Evolutionary conservation across 1,140 invertebrate genomes (phyloP), one percentile per base, ranked within the genome.

Genomic region (Arion vulgaris): DNA sequence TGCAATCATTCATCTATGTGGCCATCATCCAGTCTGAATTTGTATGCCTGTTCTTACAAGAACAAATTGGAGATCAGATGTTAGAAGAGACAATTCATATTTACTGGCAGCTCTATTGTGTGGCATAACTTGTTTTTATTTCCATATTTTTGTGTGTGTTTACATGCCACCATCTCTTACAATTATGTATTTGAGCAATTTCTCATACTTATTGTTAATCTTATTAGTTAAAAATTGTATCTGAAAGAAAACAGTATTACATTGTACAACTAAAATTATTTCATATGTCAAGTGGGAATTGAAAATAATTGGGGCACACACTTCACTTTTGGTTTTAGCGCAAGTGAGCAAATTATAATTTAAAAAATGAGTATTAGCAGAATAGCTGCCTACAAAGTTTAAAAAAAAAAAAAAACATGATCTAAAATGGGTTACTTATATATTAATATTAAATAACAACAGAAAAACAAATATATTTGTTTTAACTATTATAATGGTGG

Each of bases 1-100:
- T n/a, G n/a, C n/a, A n/a, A n/a, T 66, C 62, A 68, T 45, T 78
- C 76, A 78, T 78, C 57, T 62, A 78, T 23, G 57, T 57, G 76
- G 76, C 76, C 76, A 78, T 53, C 34, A 38, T 51, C 13, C 17
- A 66, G n/a, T 32, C 28, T 15, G 51, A 26, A 2, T 57, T 7
- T 57, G 9, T 66, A 17, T 66, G 62, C 28, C 28, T 66, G 28
- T 32, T 66, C 28, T 66, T 66, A 66, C 62, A 66, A 2, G 4
- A 7, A 66, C n/a, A 66, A 66, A 66, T n/a, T 57, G n/a, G 1
- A n/a, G 28, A 66, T 32, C 62, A 66, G 19, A 53, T 28, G 23
- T 75, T 13, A 53, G 73, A 75, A 53, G n/a, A 75, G 41, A 34
- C 73, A 53, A 34, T 15, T 15, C 11, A 15, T 75, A 45, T 32